Base-by-base conservation (phyloP, 37 sponge, comb jelly and placozoan species). In the Chondrosia reniformis region DNA sequence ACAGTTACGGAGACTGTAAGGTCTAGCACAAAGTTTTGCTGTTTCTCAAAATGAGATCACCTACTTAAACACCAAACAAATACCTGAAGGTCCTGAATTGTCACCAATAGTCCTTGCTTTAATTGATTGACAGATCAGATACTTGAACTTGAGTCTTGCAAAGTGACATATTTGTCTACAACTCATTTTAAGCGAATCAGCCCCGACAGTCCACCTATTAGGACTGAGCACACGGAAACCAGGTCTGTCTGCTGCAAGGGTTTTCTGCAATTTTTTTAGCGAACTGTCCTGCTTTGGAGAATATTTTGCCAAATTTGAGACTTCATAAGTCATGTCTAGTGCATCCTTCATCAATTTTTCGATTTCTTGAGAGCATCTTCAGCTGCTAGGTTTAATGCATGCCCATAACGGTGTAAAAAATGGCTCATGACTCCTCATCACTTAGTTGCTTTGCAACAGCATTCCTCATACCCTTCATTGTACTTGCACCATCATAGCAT, bases 401-500 rank as follows among this genome's bases (percentile, higher is more conserved):
- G 57, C 5, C 58, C 77, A 30, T 76, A 76, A 36, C 77, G 55
- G 38, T 76, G 58, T 4, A 38, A 33, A 30, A 54, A 76, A 76
- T 33, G 2, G 77, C 77, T 55, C 77, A 27, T 7, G 77, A 36
- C 4, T 76, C 77, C 6, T 7, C 56, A 54, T 4, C 1, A 21
- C 8, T 3, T 4, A 76, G 31, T 5, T 76, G 77, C 22, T 32
- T 54, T 37, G 77, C 77, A 1, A 76, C 77, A 17, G 33, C 77
- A 54, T 33, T 56, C 37, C 58, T 2, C 38, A 27, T 32, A 2
- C 77, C 58, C 5, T 56, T 24, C 77, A 76, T 54, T 5, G 49
- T 76, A 37, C 58, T 4, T 6, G 77, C 77, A 76, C 77, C 77
- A 30, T 76, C 77, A 55, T 17, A 76, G 77, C 77, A 76, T 30